Percentiles rank a stretch among this genome's conserved stretches.
These are phyloP conservation scores for Micronycteris hirsuta DNA, from an alignment of 2,113 vertebrate species.

Conservation along the genomic window DNA sequence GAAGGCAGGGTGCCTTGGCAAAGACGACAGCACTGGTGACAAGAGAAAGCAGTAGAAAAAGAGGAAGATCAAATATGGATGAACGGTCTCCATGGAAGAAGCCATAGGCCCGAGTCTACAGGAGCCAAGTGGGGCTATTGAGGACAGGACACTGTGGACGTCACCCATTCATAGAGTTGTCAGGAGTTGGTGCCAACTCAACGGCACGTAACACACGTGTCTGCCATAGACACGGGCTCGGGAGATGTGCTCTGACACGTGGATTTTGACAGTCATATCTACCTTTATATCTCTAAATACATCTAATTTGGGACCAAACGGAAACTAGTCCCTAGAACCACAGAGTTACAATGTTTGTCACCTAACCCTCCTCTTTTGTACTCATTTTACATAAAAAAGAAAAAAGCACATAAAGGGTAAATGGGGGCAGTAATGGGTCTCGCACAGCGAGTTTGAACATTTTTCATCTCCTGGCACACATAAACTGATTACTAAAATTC, in stretches of 20 bases:
- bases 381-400: neutral
- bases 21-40: too few relatives aligned
- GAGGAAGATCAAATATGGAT: neutral
- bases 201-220: neutral
- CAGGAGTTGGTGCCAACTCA: neutral
- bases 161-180: neutral
- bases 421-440: neutral
- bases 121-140: neutral
- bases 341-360: neutral
- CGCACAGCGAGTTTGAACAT: neutral
- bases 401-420: neutral
- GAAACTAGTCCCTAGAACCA: neutral
- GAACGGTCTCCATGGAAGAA: neutral
- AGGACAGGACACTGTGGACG: neutral
- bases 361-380: neutral
- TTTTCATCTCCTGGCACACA: neutral
- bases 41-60: neutral
- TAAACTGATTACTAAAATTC: neutral
- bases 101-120: too few relatives aligned
- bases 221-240: neutral
- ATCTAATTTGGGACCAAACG: neutral
- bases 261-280: neutral
- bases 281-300: neutral
- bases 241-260: neutral
- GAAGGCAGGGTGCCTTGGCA: neutral